Conservation (phyloP, 2,888 invertebrate species). For the Alloplasta piceator region DNA sequence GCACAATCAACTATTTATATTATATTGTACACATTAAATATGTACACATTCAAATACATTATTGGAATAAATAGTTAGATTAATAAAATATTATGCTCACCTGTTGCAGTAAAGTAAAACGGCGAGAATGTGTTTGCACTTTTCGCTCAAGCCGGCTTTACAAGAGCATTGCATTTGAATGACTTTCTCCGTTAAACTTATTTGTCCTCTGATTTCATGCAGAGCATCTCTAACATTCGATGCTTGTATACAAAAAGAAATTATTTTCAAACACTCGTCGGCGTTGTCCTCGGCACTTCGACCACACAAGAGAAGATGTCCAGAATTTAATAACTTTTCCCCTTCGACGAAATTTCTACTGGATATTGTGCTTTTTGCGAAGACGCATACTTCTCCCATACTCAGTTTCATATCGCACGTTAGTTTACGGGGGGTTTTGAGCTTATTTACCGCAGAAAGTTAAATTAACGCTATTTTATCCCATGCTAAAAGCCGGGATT, state of each 20-base stretch:
- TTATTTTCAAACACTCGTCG: constrained; percentile 6
- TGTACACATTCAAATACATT: neutral
- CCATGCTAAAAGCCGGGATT: neutral
- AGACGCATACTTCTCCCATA: constrained; percentile 16
- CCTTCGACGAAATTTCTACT: constrained; percentile 19
- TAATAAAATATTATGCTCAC: neutral
- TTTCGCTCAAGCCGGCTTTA: constrained; percentile 8
- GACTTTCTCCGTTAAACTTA: neutral
- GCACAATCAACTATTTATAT: constrained; percentile 2
- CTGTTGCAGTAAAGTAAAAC: constrained; percentile 16
- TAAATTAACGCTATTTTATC: neutral
- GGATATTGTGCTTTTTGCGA: constrained; percentile 9
- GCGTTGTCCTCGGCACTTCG: neutral
- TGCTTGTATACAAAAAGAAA: constrained; percentile 4
- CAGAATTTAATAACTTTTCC: constrained; percentile 24
- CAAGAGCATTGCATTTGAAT: constrained; percentile 14
- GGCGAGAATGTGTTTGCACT: constrained; percentile 15
- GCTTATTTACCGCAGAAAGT: neutral
- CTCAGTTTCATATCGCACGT: constrained; percentile 14
- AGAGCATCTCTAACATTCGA: constrained; percentile 25
- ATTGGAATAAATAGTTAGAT: neutral
- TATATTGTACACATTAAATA: neutral
- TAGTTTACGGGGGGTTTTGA: neutral
- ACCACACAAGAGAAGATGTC: constrained; percentile 13
- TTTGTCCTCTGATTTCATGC: constrained; percentile 16